These are phyloP conservation scores for Cryptops parisi DNA, from an alignment of 2,888 invertebrate species.

Conservation along the genomic window DNA sequence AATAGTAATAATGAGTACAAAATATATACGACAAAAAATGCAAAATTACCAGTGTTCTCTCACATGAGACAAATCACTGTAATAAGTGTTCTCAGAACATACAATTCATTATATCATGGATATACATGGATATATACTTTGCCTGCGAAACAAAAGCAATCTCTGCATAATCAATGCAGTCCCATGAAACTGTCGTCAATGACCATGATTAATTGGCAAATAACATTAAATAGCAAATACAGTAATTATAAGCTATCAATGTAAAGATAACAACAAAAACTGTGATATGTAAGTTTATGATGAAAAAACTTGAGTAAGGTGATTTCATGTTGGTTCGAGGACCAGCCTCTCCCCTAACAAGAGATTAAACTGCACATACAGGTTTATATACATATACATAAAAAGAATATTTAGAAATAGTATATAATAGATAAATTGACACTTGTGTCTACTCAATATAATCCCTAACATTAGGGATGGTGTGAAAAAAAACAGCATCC, in stretches of 20 bases:
- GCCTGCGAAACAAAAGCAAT: too few species aligned
- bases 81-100: slow-evolving; percentile 78
- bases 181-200: too few species aligned
- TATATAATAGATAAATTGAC: not conserved
- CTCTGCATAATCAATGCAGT: too few species aligned
- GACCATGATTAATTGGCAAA: too few species aligned
- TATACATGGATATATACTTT: slow-evolving; percentile 70
- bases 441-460: slow-evolving; percentile 1
- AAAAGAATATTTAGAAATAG: too few species aligned
- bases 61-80: slow-evolving; percentile 11
- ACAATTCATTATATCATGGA: slow-evolving; percentile 92
- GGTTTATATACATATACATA: not conserved
- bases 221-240: not conserved
- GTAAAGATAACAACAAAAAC: too few species aligned
- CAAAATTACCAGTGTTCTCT: too few species aligned
- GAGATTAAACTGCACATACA: not conserved
- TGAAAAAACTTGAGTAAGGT: not conserved
- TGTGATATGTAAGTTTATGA: slow-evolving; percentile 12
- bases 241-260: too few species aligned
- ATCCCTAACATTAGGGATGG: not conserved
- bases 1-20: too few species aligned
- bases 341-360: not conserved
- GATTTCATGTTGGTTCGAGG: not conserved
- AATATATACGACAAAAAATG: too few species aligned
- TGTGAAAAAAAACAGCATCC: not conserved